Percentiles rank a stretch among this genome's conserved stretches.
phyloP scores from a whole-genome alignment of 2,113 vertebrate species.

The Tylochromis polylepis region DNA sequence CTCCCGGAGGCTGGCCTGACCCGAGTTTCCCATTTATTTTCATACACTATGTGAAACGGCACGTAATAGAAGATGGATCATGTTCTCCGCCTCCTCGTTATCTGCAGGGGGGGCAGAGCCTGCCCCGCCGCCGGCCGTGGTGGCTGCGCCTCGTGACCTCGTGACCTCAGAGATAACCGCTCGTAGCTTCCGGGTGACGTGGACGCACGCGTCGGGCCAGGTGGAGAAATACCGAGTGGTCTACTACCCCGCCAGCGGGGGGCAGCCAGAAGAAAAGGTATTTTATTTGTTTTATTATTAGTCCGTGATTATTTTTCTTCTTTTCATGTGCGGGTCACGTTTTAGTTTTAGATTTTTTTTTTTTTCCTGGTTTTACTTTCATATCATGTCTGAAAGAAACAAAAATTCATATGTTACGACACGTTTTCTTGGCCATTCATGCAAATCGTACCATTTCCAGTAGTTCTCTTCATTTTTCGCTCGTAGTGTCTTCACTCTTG shows the following conservation, averaged over 20 bases:
- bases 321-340: neutral
- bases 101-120: slow-evolving; percentile 71
- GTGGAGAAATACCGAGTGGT: slow-evolving; percentile 96
- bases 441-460: neutral
- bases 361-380: no score
- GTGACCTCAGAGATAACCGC: slow-evolving; percentile 88
- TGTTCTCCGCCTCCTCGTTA: slow-evolving; percentile 3
- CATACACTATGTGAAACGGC: no score
- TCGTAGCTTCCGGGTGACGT: slow-evolving; percentile 86
- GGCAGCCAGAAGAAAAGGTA: slow-evolving; percentile 89
- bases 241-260: slow-evolving; percentile 87
- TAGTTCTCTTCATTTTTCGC: neutral
- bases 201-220: slow-evolving; percentile 83
- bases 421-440: accelerated
- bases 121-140: slow-evolving; percentile 25
- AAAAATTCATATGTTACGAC: no score
- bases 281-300: neutral
- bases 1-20: accelerated
- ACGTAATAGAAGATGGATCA: neutral
- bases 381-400: neutral
- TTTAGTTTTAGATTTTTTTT: neutral
- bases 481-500: no score
- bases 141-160: slow-evolving; percentile 80
- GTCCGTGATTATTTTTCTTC: accelerated
- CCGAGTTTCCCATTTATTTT: neutral